phyloP scores from a whole-genome alignment of 2,113 vertebrate species.

The Kryptolebias marmoratus region DNA sequence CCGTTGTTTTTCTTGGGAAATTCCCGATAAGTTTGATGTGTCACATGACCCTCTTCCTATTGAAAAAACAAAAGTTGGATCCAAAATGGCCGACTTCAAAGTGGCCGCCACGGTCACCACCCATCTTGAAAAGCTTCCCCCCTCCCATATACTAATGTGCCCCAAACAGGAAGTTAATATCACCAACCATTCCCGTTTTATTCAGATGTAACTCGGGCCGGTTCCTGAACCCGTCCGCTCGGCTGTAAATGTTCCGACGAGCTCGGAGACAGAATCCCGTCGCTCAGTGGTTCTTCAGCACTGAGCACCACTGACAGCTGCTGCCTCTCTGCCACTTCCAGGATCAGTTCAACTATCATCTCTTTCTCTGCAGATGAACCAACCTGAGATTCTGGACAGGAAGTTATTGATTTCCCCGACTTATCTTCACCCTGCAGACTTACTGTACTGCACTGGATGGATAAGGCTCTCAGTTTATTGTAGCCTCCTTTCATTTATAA shows the following conservation, averaged over 20 bases:
- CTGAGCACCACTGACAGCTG: neutral
- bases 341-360: neutral
- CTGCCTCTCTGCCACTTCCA: neutral
- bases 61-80: too few species aligned
- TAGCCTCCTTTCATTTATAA: neutral
- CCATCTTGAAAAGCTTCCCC: too few species aligned
- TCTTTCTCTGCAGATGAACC: neutral
- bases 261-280: neutral
- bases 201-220: too few species aligned
- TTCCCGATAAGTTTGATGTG: too few species aligned
- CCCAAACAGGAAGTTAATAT: too few species aligned
- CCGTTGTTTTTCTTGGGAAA: too few species aligned
- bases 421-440: neutral
- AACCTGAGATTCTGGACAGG: neutral
- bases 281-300: neutral
- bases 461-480: neutral
- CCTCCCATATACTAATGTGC: too few species aligned
- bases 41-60: too few species aligned
- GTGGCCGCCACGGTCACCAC: too few species aligned
- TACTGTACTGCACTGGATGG: neutral
- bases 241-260: neutral
- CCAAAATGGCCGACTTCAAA: too few species aligned
- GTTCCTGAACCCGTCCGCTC: neutral
- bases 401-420: neutral
- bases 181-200: too few species aligned